Base-by-base conservation (phyloP, 2,888 invertebrate genomes). In the Pachydiplax longipennis region DNA sequence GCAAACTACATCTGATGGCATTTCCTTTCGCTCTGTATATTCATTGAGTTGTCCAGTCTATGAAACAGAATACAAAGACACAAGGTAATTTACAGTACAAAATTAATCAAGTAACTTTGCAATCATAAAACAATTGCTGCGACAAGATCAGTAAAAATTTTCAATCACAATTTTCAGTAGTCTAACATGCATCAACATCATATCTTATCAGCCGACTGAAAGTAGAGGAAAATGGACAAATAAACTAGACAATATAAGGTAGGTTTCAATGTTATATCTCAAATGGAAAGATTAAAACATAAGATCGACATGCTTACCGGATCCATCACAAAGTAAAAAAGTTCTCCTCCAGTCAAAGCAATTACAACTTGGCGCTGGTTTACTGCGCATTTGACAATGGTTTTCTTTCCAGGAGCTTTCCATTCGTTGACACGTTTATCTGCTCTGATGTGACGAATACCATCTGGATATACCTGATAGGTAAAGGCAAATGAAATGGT, bases 291-390 rank as follows among this genome's bases (percentile, higher is more conserved):
- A 2, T 2, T 65, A 0, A n/a, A 65, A n/a, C 0, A 65, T 0
- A 65, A 61, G 8, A 65, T n/a, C 8, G 0, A 65, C 22, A 81
- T 18, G 90, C 91, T 96, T 96, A 99, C 99, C 92, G 98, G 97
- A 94, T 99, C 99, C 99, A 99, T 98, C 95, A 99, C 99, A 94
- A 99, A 99, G 95, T 99, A 99, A 81, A 99, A 99, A 91, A 99
- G 95, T 95, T 99, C 99, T 73, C 99, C 98, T 4, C 99, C 99
- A 65, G 98, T 98, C 82, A 99, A 95, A 1, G 99, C 99, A 92
- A 99, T 99, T 0, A 99, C 99, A 53, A 99, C 99, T 95, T 99
- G 99, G 91, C 99, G 95, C 94, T 99, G 98, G 95, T 99, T 99
- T 31, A 99, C 98, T 0, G 99, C 99, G 94, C 99, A 99, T 94